Evolutionary conservation across 2,797 vertebrate species (phyloP).

Genomic region (Pipistrellus kuhlii): DNA sequence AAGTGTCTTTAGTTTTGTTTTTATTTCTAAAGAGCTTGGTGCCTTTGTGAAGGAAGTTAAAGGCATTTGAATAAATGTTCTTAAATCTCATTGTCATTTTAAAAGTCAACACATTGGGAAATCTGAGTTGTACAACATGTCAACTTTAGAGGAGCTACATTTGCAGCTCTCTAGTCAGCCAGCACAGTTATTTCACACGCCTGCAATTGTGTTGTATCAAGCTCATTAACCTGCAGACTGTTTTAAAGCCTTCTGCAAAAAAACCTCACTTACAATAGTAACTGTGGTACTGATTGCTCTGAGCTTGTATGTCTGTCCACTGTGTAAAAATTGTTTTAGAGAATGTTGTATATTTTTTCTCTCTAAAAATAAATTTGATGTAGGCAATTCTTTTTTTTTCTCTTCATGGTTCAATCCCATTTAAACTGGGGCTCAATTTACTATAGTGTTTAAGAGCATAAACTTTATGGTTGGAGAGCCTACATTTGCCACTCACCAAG

Average conservation of each 20-base stretch:
- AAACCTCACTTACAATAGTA: constrained; percentile 6
- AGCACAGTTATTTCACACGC: not conserved
- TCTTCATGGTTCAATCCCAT: not conserved
- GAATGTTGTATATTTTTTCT: not conserved
- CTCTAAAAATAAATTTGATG: constrained; percentile 47
- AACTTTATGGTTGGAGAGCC: not conserved
- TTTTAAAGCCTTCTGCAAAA: constrained; percentile 14
- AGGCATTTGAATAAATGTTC: constrained; percentile 14
- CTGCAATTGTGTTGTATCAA: not conserved
- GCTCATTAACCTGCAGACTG: constrained; percentile 46
- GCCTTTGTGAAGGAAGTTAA: constrained; percentile 41
- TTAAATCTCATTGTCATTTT: constrained; percentile 10
- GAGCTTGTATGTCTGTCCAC: not conserved
- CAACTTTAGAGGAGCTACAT: constrained; percentile 36
- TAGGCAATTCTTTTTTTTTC: not conserved
- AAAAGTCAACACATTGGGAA: not conserved
- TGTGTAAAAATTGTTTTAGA: constrained; percentile 22
- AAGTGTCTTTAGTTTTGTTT: constrained; percentile 48
- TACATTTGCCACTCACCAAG: not conserved
- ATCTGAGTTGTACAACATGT: constrained; percentile 42
- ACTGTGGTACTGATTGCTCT: not conserved
- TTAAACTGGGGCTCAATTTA: not conserved
- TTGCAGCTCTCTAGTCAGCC: not conserved
- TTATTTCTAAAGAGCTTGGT: constrained; percentile 33
- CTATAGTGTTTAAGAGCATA: not conserved